Conservation (phyloP, 2,113 vertebrate species). For the Murina feae region DNA sequence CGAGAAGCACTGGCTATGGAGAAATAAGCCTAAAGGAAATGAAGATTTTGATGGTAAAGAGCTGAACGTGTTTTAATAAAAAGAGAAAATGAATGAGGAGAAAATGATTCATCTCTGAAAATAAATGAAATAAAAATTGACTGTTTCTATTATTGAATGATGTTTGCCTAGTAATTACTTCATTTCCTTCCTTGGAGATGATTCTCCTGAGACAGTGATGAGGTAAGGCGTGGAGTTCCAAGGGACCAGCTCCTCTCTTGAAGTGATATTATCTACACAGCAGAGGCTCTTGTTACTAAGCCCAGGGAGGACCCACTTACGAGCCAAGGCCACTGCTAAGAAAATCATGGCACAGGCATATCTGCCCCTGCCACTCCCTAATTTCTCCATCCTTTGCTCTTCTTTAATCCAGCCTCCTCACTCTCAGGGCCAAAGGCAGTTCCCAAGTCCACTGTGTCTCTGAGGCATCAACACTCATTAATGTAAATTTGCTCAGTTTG, state of each 20-base stretch:
- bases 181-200: not conserved
- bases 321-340: not conserved
- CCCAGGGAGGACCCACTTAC: not conserved
- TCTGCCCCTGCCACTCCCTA: not conserved
- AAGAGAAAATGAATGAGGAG: not conserved
- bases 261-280: not conserved
- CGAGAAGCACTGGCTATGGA: not conserved
- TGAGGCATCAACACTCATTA: not conserved
- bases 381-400: not conserved
- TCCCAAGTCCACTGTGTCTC: not conserved
- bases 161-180: not conserved
- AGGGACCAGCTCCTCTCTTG: not conserved
- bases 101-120: constrained; percentile 15
- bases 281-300: not conserved
- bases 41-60: not conserved
- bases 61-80: not conserved
- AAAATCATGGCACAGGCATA: not conserved
- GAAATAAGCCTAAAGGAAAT: constrained; percentile 20
- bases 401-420: not conserved
- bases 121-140: constrained; percentile 19
- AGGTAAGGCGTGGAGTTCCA: not conserved
- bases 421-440: too few relatives aligned
- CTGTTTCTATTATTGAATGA: not conserved
- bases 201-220: not conserved
- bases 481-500: not conserved